Base-by-base conservation (phyloP, 2,888 invertebrate genomes). In the Incurvaria masculella region DNA sequence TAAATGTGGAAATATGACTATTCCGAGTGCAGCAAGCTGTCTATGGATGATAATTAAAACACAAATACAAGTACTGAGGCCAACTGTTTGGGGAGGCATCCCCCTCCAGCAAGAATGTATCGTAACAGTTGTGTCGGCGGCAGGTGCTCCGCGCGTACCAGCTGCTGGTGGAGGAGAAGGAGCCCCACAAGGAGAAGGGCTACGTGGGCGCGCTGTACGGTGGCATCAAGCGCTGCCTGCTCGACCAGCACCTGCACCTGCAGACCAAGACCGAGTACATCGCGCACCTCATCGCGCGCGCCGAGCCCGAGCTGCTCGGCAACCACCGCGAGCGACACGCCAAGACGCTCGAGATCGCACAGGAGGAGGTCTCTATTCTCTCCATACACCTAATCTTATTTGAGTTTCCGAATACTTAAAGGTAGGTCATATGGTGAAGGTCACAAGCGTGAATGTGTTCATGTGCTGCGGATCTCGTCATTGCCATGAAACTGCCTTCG, bases 281-380 rank as follows among this genome's bases (percentile, higher is more conserved):
- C 57, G 88, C 88, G 58, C 87, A 88, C 56, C 83, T 97, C 46
- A 93, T 97, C 61, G 87, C 88, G 47, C 84, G 94, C 59, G 95
- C 94, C 18, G 94, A 96, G 69, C 94, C 95, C 8, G 96, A 96
- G 69, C 79, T 95, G 43, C 84, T 92, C 55, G 95, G 93, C 23
- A 88, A 89, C 63, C 86, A 90, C 56, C 82, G 95, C 52, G 96
- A 96, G 68, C 83, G 96, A 49, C 96, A 97, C 67, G 96, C 96
- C 6, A 96, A 96, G 74, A 96, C 96, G n/a, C 73, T 97, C 59
- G 96, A 96, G 79, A 94, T 95, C 55, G 96, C 96, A 57, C 96
- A 97, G 72, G 95, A 96, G 72, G 96, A 97, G 78, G 78, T 70
- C 10, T 19, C n/a, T 21, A 27, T 49, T 42, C 6, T 21, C 26